Conservation (phyloP, 2,888 invertebrate genomes). For the Drosophila bunnanda region DNA sequence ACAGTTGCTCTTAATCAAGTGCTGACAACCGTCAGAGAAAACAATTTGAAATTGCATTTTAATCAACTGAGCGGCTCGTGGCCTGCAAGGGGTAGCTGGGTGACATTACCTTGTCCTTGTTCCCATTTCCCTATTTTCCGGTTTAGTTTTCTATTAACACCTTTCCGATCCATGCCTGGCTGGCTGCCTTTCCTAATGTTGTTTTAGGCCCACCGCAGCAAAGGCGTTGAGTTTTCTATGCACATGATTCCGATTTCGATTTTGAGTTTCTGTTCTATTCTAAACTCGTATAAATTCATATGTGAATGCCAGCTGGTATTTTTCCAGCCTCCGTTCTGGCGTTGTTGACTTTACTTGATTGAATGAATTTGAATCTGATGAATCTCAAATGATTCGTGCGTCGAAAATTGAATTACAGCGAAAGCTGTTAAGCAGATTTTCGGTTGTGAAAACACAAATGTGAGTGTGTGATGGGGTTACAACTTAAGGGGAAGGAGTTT, state of each 20-base stretch:
- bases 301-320: constrained; percentile 33
- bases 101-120: neutral
- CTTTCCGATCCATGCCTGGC: constrained; percentile 19
- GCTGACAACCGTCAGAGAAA: constrained; percentile 71
- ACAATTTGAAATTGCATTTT: constrained; percentile 77
- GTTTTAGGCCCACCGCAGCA: constrained; percentile 66
- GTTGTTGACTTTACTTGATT: constrained; percentile 68
- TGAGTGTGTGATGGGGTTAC: constrained; percentile 3
- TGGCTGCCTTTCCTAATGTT: constrained; percentile 61
- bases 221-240: constrained; percentile 26
- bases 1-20: constrained; percentile 78
- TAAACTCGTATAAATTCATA: neutral
- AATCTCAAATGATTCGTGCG: constrained; percentile 37
- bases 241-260: constrained; percentile 43
- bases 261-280: constrained; percentile 19
- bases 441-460: constrained; percentile 14
- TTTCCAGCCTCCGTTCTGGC: constrained; percentile 21
- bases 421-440: constrained; percentile 45
- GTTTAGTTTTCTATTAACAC: constrained; percentile 75
- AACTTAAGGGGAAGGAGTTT: neutral
- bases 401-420: constrained; percentile 41
- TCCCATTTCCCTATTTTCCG: constrained; percentile 24
- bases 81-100: constrained; percentile 15
- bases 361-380: constrained; percentile 31
- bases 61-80: constrained; percentile 63